Conservation (phyloP, 2,113 vertebrate species). For the Psittacus erithacus region DNA sequence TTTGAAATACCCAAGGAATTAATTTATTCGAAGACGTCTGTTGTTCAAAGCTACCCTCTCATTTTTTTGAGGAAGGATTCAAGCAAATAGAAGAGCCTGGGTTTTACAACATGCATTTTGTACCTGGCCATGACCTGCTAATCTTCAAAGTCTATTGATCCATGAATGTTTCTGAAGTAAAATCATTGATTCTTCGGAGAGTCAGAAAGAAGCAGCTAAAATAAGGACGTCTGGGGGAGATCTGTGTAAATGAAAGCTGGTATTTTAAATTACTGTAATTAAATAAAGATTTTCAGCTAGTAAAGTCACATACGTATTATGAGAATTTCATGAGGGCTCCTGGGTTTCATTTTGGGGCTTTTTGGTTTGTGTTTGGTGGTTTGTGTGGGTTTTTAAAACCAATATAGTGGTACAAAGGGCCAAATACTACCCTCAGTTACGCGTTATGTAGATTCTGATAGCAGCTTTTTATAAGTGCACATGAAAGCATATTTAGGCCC, state of each 20-base stretch:
- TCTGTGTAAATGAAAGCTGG: not conserved
- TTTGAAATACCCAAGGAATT: slow-evolving; percentile 48
- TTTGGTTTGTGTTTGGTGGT: not conserved
- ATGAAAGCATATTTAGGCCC: not conserved
- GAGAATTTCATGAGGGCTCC: not conserved
- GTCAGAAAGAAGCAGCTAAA: slow-evolving; percentile 9
- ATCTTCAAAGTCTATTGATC: slow-evolving; percentile 57
- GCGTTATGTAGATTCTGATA: not conserved
- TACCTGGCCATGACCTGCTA: slow-evolving; percentile 45
- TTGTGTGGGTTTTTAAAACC: not conserved
- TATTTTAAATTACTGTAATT: not conserved
- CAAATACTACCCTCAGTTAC: not conserved
- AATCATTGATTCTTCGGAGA: slow-evolving; percentile 22
- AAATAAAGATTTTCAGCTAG: not conserved
- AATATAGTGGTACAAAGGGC: not conserved
- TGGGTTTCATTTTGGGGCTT: not conserved
- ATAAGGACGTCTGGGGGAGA: not conserved
- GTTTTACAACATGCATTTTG: slow-evolving; percentile 54
- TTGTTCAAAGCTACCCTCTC: slow-evolving; percentile 38
- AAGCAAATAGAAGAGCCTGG: slow-evolving; percentile 25
- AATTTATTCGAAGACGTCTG: slow-evolving; percentile 51
- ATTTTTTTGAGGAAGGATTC: slow-evolving; percentile 34
- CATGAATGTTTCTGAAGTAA: slow-evolving; percentile 13
- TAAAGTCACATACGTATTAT: not conserved
- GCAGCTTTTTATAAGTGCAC: not conserved